Evolutionary conservation across 2,888 invertebrate species (phyloP), one percentile per base, ranked within the genome.

Genomic region (Dynastes tityus): DNA sequence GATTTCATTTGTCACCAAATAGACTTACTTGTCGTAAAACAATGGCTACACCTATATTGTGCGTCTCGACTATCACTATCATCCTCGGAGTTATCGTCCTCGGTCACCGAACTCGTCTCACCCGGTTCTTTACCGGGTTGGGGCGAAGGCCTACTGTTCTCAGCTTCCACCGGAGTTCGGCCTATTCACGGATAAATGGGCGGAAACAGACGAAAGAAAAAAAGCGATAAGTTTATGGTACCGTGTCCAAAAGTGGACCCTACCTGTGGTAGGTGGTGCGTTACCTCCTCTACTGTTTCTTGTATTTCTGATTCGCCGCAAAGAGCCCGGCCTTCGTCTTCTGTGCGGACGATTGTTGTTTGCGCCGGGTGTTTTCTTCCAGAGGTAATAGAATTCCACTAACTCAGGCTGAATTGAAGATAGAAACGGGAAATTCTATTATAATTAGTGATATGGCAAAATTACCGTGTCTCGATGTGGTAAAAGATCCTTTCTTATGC

Each of bases 321-420:
- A 90, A 73, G 97, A 96, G 84, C 95, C 95, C 88, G 96, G 96
- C 75, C 97, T 91, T 82, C 97, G 91, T 87, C 98, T 92, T 82
- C 98, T 92, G 87, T 98, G 98, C 37, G 98, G 98, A 84, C 98
- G 93, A 89, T 98, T 98, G 88, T 97, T 97, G 89, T 97, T 97
- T 81, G 99, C 99, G 85, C 97, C 97, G 27, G 98, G 97, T 55
- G 98, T 98, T 91, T 99, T 99, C 91, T 99, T 99, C 99, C 99
- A 99, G 87, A 98, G 92, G 90, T 99, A 99, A 90, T 99, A 99
- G 91, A 97, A 99, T 89, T 98, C 98, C 76, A 99, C 98, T 86
- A 99, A 90, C 88, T 99, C 98, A 77, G 97, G 95, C 94, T 95
- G 82, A 22, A 86, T 40, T 22, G 16, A 32, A n/a, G 13, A 27